Evolutionary conservation across 2,113 vertebrate genomes (phyloP).

Genomic region (Uropsilus gracilis): DNA sequence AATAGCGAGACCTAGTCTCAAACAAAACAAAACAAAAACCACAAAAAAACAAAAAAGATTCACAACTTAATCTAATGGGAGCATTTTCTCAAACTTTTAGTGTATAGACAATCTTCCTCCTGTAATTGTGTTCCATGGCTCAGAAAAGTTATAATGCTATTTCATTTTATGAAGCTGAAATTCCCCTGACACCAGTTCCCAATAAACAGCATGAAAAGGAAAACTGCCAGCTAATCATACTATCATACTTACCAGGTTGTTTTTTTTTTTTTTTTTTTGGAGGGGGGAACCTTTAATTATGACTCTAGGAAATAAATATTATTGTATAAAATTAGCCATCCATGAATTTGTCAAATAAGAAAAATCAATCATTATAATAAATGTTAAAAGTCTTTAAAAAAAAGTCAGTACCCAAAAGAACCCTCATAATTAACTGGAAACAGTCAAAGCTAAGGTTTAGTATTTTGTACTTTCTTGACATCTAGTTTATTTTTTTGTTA

Average conservation of each 20-base stretch:
- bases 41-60: too few species aligned
- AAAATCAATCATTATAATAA: neutral
- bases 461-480: neutral
- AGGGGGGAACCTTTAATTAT: neutral
- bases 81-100: slow-evolving; percentile 35
- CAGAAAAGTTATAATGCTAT: neutral
- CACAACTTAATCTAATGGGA: slow-evolving; percentile 17
- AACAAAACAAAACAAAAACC: too few species aligned
- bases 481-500: neutral
- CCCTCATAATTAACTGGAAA: neutral
- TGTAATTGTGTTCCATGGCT: neutral
- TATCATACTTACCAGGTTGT: neutral
- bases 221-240: neutral
- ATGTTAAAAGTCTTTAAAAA: neutral
- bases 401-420: neutral
- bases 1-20: too few species aligned
- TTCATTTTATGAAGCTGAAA: slow-evolving; percentile 19
- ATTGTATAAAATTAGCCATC: slow-evolving; percentile 17
- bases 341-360: neutral
- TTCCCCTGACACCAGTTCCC: slow-evolving; percentile 12
- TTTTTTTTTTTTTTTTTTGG: too few species aligned
- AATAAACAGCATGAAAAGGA: neutral
- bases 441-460: neutral
- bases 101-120: neutral
- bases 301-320: slow-evolving; percentile 1